Conservation (phyloP, 1,140 invertebrate genomes). For the Andrena cerasifolii region DNA sequence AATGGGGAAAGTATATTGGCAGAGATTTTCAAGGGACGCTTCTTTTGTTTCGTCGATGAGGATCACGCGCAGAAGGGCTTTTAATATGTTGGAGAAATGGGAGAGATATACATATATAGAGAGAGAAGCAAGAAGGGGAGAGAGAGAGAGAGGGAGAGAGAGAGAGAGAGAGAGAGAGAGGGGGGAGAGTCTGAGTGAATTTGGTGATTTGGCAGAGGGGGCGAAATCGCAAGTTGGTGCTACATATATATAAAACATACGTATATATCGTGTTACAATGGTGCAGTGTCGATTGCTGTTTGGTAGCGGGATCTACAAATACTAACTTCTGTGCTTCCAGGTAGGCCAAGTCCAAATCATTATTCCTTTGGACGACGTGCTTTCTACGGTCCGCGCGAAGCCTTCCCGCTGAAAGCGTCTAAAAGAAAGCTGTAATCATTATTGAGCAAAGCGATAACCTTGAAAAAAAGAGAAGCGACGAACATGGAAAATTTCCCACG, state of each 20-base stretch:
- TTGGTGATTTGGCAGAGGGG: constrained; percentile 80
- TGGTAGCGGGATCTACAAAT: constrained; percentile 83
- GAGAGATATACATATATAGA: constrained; percentile 8
- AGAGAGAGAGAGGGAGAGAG: constrained; percentile 57
- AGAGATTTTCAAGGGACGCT: too few relatives aligned
- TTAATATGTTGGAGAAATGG: constrained; percentile 14
- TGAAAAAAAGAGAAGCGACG: too few relatives aligned
- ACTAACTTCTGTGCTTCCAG: constrained; percentile 84
- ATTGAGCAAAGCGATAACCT: too few relatives aligned
- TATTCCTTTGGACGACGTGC: constrained; percentile 72
- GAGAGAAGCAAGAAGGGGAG: constrained; percentile 27
- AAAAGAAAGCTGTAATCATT: too few relatives aligned
- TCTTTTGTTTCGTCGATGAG: constrained; percentile 7
- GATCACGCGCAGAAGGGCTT: constrained; percentile 41
- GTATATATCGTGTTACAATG: constrained; percentile 79
- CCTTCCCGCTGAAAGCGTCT: too few relatives aligned
- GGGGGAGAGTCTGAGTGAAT: constrained; percentile 70
- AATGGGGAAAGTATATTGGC: too few relatives aligned
- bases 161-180: constrained; percentile 43
- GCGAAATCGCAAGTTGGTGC: constrained; percentile 78
- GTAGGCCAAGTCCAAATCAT: constrained; percentile 83
- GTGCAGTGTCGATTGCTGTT: constrained; percentile 82
- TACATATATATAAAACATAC: constrained; percentile 74
- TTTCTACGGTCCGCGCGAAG: constrained; percentile 55
- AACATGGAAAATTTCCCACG: constrained; percentile 24